Base-by-base conservation (phyloP, 2,888 invertebrate genomes). In the Taenaris catops region DNA sequence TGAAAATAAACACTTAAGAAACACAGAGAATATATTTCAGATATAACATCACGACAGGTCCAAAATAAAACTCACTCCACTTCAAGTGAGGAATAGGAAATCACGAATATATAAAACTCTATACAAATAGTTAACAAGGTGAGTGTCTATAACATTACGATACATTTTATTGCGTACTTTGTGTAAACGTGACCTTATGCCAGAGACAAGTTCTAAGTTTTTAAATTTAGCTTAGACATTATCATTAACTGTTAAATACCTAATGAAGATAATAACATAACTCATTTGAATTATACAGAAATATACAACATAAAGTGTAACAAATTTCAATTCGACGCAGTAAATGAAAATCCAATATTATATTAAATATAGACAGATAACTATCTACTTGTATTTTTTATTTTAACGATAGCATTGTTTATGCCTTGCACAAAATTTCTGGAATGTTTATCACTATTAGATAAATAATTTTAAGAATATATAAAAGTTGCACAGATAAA, bases 1-100 rank as follows among this genome's bases (percentile, higher is more conserved):
- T n/a, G n/a, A n/a, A n/a, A n/a, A n/a, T n/a, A n/a, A 51, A 49
- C 43, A 41, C 5, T 39, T 73, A 72, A 69, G 83, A 84, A 86
- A 84, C 83, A 84, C 83, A 80, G 81, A 84, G 71, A 79, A 76
- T 84, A 81, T 84, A 84, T 83, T 79, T 70, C 75, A 81, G 79
- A 78, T 76, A 76, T 75, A 80, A 81, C 80, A 79, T 75, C 74
- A 81, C 69, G 81, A 81, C 68, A 83, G 83, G 80, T 79, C 71
- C 67, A 78, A 84, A 84, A 78, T 67, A 80, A 81, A 73, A 66
- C 71, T 76, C 76, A 75, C 76, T 38, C 59, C 16, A 24, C 11
- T 11, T 25, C 10, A 37, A 38, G 74, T 73, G 83, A 80, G 75
- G 63, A 70, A 63, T 76, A 71, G 65, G 74, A 79, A 76, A 75